Evolutionary conservation across 2,113 vertebrate species (phyloP).

Genomic region (Rana temporaria): DNA sequence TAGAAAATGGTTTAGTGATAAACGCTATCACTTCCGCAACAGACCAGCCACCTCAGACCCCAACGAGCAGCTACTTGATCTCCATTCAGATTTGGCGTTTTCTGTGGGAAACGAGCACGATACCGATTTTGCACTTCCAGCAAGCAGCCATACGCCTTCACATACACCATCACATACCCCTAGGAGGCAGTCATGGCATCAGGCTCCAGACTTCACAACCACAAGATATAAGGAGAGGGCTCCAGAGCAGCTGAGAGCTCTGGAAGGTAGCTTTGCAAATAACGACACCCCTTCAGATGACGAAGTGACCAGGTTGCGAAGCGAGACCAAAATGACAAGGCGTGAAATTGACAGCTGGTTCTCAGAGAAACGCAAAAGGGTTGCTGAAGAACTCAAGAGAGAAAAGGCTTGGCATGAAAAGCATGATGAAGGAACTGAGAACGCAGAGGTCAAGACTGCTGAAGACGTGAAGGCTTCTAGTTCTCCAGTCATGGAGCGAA

Average conservation of each 20-base stretch:
- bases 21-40: slow-evolving; percentile 93
- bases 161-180: slow-evolving; percentile 71
- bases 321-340: slow-evolving; percentile 96
- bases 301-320: slow-evolving; percentile 89
- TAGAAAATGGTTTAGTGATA: slow-evolving; percentile 97
- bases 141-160: slow-evolving; percentile 55
- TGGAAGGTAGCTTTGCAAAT: slow-evolving; percentile 90
- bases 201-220: slow-evolving; percentile 88
- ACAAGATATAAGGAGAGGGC: slow-evolving; percentile 95
- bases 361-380: slow-evolving; percentile 84
- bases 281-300: slow-evolving; percentile 83
- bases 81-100: slow-evolving; percentile 73
- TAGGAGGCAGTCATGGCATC: slow-evolving; percentile 83
- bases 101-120: slow-evolving; percentile 66
- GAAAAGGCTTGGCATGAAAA: slow-evolving; percentile 68
- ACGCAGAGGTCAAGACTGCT: slow-evolving; percentile 57
- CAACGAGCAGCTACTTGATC: slow-evolving; percentile 59
- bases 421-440: slow-evolving; percentile 74
- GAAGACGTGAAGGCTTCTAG: slow-evolving; percentile 65
- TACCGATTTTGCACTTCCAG: slow-evolving; percentile 60
- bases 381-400: slow-evolving; percentile 78
- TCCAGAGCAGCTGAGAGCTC: slow-evolving; percentile 87
- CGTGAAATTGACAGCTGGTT: slow-evolving; percentile 98
- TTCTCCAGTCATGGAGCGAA: slow-evolving; percentile 71
- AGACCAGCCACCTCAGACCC: slow-evolving; percentile 69